Percentiles rank a stretch among this genome's conserved stretches.
Conservation (phyloP, 2,888 invertebrate genomes). For the Eupithecia pulchellata region DNA sequence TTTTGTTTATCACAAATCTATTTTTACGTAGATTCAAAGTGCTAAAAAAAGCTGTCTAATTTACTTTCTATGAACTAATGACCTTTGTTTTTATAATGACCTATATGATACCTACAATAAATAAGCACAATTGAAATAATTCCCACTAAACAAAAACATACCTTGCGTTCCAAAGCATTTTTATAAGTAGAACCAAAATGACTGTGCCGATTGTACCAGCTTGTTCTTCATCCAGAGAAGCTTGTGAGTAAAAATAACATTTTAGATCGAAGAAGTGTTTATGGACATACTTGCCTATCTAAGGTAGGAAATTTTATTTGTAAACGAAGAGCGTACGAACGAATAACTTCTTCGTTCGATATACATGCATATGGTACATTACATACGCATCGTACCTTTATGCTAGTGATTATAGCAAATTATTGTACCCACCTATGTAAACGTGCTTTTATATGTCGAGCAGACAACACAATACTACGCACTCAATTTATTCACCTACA, state of each 20-base stretch:
- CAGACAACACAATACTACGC: no score
- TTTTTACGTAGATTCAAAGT: no score
- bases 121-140: neutral
- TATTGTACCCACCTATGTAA: no score
- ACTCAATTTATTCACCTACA: no score
- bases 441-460: no score
- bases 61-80: neutral
- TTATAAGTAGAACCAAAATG: conserved; percentile 37
- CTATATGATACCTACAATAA: neutral
- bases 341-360: neutral
- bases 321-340: neutral
- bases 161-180: conserved; percentile 69
- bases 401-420: no score
- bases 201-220: conserved; percentile 48
- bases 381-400: no score
- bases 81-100: neutral
- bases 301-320: no score
- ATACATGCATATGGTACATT: no score
- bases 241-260: conserved; percentile 55
- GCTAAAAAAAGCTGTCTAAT: neutral
- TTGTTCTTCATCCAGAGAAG: conserved; percentile 61
- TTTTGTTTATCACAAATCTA: neutral
- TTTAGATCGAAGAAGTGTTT: conserved; percentile 12
- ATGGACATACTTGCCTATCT: no score
- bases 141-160: conserved; percentile 59